A percentile compares a stretch with the other conserved stretches of the same genome.
Conservation (phyloP, 2,888 invertebrate species). For the Lordiphosa fenestrarum region DNA sequence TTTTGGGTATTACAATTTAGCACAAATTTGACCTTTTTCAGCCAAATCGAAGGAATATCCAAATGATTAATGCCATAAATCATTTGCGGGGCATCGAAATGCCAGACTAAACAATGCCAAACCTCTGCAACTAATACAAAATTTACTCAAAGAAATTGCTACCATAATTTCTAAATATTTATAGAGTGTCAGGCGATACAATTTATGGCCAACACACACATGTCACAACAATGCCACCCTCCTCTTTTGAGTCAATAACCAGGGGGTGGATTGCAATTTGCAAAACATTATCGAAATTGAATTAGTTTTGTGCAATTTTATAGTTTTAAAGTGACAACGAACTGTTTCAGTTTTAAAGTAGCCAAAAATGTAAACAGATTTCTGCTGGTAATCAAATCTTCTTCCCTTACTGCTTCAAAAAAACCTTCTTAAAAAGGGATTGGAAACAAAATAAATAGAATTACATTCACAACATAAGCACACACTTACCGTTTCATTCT, state of each 20-base stretch:
- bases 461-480: conserved; percentile 43
- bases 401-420: conserved; percentile 8
- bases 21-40: no score
- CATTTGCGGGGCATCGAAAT: conserved; percentile 21
- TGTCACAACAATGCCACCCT: conserved; percentile 4
- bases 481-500: conserved; percentile 39
- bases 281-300: conserved; percentile 62
- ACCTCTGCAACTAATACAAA: conserved; percentile 30
- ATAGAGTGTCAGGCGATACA: conserved; percentile 41
- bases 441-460: conserved; percentile 51
- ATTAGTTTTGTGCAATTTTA: conserved; percentile 66
- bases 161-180: conserved; percentile 36
- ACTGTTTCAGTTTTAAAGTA: no score
- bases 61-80: neutral
- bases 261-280: neutral
- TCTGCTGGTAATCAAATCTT: conserved; percentile 11
- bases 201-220: conserved; percentile 30
- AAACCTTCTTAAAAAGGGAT: conserved; percentile 4
- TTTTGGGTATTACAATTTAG: no score
- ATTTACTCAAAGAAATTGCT: conserved; percentile 31
- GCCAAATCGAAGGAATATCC: no score
- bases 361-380: conserved; percentile 53
- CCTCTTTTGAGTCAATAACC: neutral
- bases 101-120: conserved; percentile 24
- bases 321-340: neutral